Evolutionary conservation across 2,797 vertebrate genomes (phyloP), one percentile per base, ranked within the genome.

Genomic region (Bradypus variegatus): DNA sequence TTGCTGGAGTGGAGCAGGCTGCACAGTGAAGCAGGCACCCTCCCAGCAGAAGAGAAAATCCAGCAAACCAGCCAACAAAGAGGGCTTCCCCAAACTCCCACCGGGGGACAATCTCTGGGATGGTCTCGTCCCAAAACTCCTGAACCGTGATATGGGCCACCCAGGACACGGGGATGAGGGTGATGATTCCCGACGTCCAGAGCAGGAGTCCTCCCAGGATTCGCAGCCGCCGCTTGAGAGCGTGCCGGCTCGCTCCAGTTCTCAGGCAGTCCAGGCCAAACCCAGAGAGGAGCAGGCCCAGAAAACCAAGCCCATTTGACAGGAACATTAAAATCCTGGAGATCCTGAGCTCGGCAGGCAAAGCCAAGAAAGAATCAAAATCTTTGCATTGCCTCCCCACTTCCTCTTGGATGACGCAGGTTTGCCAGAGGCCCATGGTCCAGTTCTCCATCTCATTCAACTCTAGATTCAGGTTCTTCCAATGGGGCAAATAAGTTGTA

Each of bases 31-130:
- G 97, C 86, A 99, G 97, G 29, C 97, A 98, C 90, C 99, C 99
- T 95, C 99, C 99, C 1, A 99, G 95, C 58, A 98, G 78, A 79
- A 99, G 98, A 3, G 97, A 98, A 93, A 99, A 97, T 55, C 98
- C 98, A 86, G 98, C 98, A 92, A 98, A 98, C 99, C 99, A 99
- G 86, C 98, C 99, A 5, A 98, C 97, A 95, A 99, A 99, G 93
- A 99, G 96, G 0, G 99, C 99, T 95, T 99, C 99, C 73, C 99
- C 99, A 55, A 98, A 98, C 97, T 99, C 99, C 99, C 99, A 99
- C 94, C 99, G 98, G n/a, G 99, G 99, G 97, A 99, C 98, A 93
- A 98, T 98, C 36, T 99, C 99, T 25, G 99, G 98, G 91, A 99
- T 96, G 58, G 97, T 98, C 95, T 98, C 97, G 18, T 99, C 97